Base-by-base conservation (phyloP, 1,140 invertebrate species). In the Conopomorpha cramerella region DNA sequence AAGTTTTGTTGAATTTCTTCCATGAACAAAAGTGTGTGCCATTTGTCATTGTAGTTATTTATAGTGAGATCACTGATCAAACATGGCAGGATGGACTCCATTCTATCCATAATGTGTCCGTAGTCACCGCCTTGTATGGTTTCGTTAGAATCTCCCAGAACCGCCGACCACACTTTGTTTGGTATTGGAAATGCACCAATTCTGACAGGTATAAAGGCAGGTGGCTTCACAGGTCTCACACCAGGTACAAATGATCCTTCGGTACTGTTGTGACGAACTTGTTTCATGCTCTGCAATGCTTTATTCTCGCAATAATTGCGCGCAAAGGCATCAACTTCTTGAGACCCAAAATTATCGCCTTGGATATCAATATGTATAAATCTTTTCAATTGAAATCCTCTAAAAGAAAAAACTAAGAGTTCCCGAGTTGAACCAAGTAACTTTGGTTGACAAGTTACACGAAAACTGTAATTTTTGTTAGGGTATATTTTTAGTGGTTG, bases 1-100 rank as follows among this genome's bases (percentile, higher is more conserved):
- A 88, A 63, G 15, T 81, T 81, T 41, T 80, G 72, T 51, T 81
- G 72, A 26, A 88, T 82, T 80, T 95, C 92, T 66, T 95, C 92
- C 23, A 95, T 68, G 59, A 88, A 86, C 1, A 96, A 51, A 15
- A 95, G 70, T 12, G 78, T 59, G 34, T 87, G 82, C 63, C 94
- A 92, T 50, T 80, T 79, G 14, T 84, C 70, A 39, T 51, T 73
- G 48, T 89, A 90, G 51, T 82, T 87, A 3, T 52, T 33, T 3
- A 81, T 65, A 18, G 45, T 68, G 3, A 90, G 65, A 10, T 56
- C 46, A 23, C 80, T 47, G 6, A 44, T 31, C 7, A 88, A 41
- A 43, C 49, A 81, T 3, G 83, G 81, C 50, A 83, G 58, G 28
- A 54, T 45, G 33, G 36, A 46, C 50, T 45, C 82, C 19, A 63